Conservation (phyloP, 37 sponge, comb jelly and placozoan genomes). For the Beroe forskalii region DNA sequence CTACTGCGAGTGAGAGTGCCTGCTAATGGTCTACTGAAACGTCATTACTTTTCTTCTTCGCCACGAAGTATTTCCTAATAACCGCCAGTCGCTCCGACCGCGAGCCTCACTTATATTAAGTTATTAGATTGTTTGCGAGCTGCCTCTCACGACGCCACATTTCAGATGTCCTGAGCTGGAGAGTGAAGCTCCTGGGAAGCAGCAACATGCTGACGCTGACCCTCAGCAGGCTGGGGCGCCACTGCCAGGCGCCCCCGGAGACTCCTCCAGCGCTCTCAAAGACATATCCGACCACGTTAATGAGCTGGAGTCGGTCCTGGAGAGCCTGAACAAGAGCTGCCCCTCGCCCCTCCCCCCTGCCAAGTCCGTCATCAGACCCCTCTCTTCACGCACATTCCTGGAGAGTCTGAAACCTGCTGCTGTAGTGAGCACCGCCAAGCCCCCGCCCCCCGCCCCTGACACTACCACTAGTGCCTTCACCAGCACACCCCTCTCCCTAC, state of each 20-base stretch:
- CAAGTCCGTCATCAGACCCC: neutral
- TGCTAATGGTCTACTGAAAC: neutral
- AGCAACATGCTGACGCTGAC: neutral
- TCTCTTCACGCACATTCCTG: conserved; percentile 1
- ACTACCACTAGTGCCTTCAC: neutral
- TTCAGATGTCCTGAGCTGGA: conserved; percentile 49
- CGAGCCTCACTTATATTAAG: neutral
- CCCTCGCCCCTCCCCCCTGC: conserved; percentile 13
- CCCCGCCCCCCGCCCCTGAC: neutral
- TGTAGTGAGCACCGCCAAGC: neutral
- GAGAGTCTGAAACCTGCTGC: conserved; percentile 2
- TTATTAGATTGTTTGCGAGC: neutral
- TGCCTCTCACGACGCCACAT: conserved; percentile 7
- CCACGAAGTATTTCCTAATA: neutral
- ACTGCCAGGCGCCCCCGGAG: neutral
- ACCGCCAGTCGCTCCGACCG: neutral
- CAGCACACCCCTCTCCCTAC: neutral
- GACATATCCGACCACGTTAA: conserved; percentile 54
- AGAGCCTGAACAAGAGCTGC: conserved; percentile 13
- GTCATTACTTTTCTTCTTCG: neutral
- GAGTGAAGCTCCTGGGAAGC: neutral
- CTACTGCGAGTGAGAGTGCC: too few species aligned
- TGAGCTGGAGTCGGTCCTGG: conserved; percentile 37
- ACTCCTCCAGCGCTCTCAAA: conserved; percentile 18
- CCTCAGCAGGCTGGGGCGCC: neutral